These are phyloP conservation scores for Azemiops feae DNA, from an alignment of 2,113 vertebrate genomes.

Conservation along the genomic window DNA sequence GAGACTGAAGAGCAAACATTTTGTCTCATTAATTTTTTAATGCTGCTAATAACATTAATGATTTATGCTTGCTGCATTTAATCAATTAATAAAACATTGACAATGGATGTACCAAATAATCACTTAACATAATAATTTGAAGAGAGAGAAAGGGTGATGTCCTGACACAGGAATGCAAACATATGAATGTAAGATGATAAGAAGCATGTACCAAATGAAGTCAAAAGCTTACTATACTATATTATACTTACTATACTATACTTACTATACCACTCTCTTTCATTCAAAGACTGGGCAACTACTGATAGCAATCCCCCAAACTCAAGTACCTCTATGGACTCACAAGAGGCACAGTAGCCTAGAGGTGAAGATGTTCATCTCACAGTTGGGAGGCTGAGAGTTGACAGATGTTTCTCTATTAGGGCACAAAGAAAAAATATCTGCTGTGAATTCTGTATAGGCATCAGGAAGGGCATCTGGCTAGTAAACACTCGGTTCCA, in stretches of 20 bases:
- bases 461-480: background rate
- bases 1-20: slow-evolving; percentile 22
- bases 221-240: background rate
- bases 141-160: background rate
- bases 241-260: no score
- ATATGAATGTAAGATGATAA: background rate
- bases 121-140: background rate
- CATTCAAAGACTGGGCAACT: background rate
- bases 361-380: background rate
- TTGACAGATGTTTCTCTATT: background rate
- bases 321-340: background rate
- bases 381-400: background rate
- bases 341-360: background rate
- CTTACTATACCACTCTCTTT: background rate
- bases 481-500: background rate
- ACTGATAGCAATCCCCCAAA: background rate
- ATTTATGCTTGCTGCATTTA: slow-evolving; percentile 4
- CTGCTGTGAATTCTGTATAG: background rate
- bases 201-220: background rate
- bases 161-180: background rate
- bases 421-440: background rate
- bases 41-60: slow-evolving; percentile 12
- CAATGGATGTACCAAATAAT: background rate
- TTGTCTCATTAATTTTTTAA: slow-evolving; percentile 34
- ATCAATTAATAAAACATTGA: slow-evolving; percentile 22